Base-by-base conservation (phyloP, 2,797 vertebrate species). In the Danio kyathit region DNA sequence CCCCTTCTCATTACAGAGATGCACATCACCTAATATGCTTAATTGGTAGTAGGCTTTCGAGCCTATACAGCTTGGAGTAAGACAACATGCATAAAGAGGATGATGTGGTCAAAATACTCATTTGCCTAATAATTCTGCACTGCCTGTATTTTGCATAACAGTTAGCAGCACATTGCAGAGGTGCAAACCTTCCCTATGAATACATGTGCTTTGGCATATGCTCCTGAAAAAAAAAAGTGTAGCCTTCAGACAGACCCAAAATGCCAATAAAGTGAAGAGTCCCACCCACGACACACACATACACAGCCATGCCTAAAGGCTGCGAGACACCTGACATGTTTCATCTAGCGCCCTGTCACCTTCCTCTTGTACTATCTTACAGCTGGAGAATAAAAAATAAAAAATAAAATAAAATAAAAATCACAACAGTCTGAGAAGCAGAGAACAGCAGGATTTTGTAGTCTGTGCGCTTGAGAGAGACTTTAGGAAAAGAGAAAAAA, bases 321-420 rank as follows among this genome's bases (percentile, higher is more conserved):
- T 90, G 90, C 88, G 74, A 87, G 91, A 90, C 89, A 91, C 90
- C 90, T 93, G 92, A 92, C 91, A 91, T 91, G 89, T 92, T 92
- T 91, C 88, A 92, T 93, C 90, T 91, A 84, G 78, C 86, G 74
- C 90, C 87, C 73, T 73, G 88, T 90, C 91, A 90, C 90, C 82
- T 88, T 83, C 72, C 74, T 72, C 83, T 79, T 64, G 86, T 87
- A 84, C 61, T 86, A 79, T 48, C 78, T 54, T 54, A 64, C 81
- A 88, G 88, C 86, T 88, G 59, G 7, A 90, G 89, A 89, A 91
- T 85, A 89, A 83, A 91, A 88, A 48, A 29, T n/a, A n/a, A 1
- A 29, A 29, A 29, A 29, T 29, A 29, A 29, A 29, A 29, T 29
- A 29, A 29, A 89, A 91, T 84, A 89, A 84, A 91, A 88, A 90